A percentile compares a stretch with the other conserved stretches of the same genome.
phyloP scores from a whole-genome alignment of 2,888 invertebrate species.

The Trissolcus japonicus region DNA sequence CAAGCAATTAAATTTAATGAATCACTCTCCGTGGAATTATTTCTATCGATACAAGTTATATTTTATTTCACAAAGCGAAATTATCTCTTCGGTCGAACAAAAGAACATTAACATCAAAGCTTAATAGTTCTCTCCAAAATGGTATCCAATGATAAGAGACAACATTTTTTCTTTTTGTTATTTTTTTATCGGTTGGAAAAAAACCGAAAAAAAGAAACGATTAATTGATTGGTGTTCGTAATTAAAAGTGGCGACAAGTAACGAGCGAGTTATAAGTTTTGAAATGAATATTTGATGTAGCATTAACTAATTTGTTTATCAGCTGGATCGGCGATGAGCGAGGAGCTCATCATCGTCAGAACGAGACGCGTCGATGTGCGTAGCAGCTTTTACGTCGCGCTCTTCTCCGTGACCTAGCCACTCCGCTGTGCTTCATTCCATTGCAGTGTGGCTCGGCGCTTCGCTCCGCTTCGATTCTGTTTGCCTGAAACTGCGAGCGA shows the following conservation, averaged over 20 bases:
- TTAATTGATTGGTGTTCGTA: no score
- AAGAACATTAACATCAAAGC: no score
- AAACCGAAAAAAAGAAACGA: no score
- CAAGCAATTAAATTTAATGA: background rate
- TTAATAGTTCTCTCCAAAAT: no score
- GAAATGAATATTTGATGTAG: background rate
- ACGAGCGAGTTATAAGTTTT: background rate
- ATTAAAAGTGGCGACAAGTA: no score
- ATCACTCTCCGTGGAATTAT: background rate
- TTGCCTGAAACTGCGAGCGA: constrained; percentile 59
- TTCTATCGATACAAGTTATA: background rate
- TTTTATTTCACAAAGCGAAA: background rate
- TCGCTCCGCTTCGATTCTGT: constrained; percentile 61
- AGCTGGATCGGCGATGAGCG: constrained; percentile 39
- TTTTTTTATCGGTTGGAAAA: no score
- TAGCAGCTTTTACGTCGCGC: constrained; percentile 67
- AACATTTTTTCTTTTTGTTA: background rate
- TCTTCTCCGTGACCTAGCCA: constrained; percentile 71
- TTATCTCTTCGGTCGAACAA: no score
- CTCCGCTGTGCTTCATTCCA: constrained; percentile 62
- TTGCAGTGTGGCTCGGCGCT: constrained; percentile 55
- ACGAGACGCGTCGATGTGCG: constrained; percentile 67
- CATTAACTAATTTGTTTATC: background rate
- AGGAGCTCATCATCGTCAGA: constrained; percentile 60
- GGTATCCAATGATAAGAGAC: no score